These are phyloP conservation scores for Hybognathus amarus DNA, from an alignment of 2,797 vertebrate genomes.

Conservation along the genomic window DNA sequence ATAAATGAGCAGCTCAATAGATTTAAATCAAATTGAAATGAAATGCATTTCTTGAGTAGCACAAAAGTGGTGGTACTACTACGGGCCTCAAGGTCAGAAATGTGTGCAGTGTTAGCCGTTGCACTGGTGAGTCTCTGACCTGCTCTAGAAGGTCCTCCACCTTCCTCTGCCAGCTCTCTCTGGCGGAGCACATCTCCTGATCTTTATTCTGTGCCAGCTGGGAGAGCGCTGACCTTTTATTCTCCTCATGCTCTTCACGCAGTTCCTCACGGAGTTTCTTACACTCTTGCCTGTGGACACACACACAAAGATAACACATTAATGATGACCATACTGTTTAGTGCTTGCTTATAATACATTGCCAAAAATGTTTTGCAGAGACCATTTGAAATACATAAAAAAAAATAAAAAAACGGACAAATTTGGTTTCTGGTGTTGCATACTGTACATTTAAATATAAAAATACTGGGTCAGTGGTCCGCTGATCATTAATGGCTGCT, in stretches of 20 bases:
- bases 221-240: constrained; percentile 87
- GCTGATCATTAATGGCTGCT: constrained; percentile 39
- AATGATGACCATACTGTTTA: background rate
- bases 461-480: background rate
- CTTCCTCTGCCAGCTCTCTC: constrained; percentile 96
- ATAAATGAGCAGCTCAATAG: background rate
- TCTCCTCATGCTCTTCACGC: constrained; percentile 89
- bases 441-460: background rate
- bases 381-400: background rate
- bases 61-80: background rate
- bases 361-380: background rate
- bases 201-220: constrained; percentile 92
- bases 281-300: constrained; percentile 88
- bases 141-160: constrained; percentile 97
- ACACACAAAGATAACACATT: constrained; percentile 15
- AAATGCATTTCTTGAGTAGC: background rate
- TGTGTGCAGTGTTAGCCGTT: background rate
- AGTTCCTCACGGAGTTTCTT: constrained; percentile 95
- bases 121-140: constrained; percentile 73
- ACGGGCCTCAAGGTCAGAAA: background rate
- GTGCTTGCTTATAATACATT: background rate
- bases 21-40: background rate
- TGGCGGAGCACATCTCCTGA: constrained; percentile 87
- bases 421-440: background rate
- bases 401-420: background rate